Base-by-base conservation (phyloP, 2,113 vertebrate species). In the Scophthalmus maximus region DNA sequence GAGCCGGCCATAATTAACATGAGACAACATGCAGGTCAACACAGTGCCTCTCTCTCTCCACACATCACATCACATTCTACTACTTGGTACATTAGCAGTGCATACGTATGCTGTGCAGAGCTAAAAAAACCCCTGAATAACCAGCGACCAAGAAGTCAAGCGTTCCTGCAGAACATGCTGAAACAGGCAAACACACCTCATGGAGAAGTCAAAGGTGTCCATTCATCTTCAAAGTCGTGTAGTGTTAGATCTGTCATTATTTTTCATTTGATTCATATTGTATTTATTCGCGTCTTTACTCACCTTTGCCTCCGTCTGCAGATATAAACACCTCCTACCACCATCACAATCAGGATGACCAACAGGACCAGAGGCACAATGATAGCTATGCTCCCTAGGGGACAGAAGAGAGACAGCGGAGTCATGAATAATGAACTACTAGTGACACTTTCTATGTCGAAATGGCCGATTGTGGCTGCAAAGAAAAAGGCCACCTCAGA, bases 271-370 rank as follows among this genome's bases (percentile, higher is more conserved):
- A 44, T 29, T 46, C 10, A 17, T 18, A 6, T 22, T 29, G 7
- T 3, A 6, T 46, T 26, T 40, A 47, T 70, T 66, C 92, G 95
- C 63, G 25, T 26, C 25, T 1, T 8, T 22, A 58, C 90, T 81
- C 93, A 98, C 98, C 96, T 95, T 93, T 97, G 92, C 85, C 94
- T 96, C 75, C 96, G 95, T 95, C 95, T 97, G 92, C 96, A 99
- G 88, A 98, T 95, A 69, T 97, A 95, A 79, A 98, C 93, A 34
- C 97, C 96, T 71, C 95, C 95, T 55, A 98, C 96, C 84, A 99
- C 94, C 58, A 95, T 96, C 64, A 96, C 96, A 73, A 98, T 95
- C 88, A 99, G 87, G 85, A 97, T 94, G 80, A 98, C 95, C 93
- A 99, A 86, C 67, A 99, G 92, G 67, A 99, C 95, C 32, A 99